Evolutionary conservation across 2,888 invertebrate species (phyloP).

Genomic region (Stomorhina lunata): DNA sequence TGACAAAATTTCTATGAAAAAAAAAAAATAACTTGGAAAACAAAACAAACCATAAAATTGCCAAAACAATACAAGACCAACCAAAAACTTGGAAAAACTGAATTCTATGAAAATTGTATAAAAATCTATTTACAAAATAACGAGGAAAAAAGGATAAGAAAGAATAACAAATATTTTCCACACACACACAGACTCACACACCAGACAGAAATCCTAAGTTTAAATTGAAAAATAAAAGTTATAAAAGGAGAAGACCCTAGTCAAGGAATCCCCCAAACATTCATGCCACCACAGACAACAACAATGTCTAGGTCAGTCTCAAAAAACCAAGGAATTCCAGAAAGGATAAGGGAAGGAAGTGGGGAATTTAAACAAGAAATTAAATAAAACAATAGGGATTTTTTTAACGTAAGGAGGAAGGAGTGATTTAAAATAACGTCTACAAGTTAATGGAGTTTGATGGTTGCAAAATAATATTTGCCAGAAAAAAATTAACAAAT

Average conservation of each 20-base stretch:
- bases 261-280: not conserved
- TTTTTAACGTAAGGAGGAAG: not conserved
- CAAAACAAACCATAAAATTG: constrained; percentile 67
- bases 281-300: not conserved
- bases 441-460: constrained; percentile 60
- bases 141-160: constrained; percentile 27
- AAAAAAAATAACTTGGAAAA: not conserved
- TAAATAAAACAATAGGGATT: constrained; percentile 46
- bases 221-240: constrained; percentile 77
- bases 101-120: constrained; percentile 16
- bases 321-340: not conserved
- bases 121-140: constrained; percentile 49
- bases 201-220: constrained; percentile 66
- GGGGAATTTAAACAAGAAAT: not conserved
- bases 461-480: constrained; percentile 27
- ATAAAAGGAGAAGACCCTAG: constrained; percentile 53
- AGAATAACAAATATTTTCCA: constrained; percentile 6
- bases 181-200: constrained; percentile 18
- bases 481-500: not conserved
- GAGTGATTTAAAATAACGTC: constrained; percentile 13
- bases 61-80: constrained; percentile 39
- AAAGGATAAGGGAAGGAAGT: not conserved
- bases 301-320: constrained; percentile 60
- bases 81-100: constrained; percentile 3
- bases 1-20: constrained; percentile 37